Evolutionary conservation across 2,797 vertebrate genomes (phyloP).

Genomic region (Diglossa cyanea): DNA sequence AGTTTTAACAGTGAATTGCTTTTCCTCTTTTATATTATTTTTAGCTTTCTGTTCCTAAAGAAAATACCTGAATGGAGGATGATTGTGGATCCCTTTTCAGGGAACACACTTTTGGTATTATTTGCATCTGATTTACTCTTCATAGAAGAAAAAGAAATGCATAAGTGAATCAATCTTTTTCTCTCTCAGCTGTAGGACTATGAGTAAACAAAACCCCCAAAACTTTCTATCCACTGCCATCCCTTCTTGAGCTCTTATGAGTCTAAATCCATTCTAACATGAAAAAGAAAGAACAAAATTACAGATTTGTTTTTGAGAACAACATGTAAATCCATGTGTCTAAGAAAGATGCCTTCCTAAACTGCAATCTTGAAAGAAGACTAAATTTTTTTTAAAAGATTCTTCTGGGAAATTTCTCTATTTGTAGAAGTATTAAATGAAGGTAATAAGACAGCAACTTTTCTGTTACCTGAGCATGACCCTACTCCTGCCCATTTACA

Average conservation of each 20-base stretch:
- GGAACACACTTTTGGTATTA: not conserved
- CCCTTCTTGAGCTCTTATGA: not conserved
- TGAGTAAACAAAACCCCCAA: rapidly evolving
- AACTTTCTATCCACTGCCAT: not conserved
- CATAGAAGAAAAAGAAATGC: not conserved
- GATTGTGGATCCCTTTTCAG: not conserved
- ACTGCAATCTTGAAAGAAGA: not conserved
- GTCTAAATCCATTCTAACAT: not conserved
- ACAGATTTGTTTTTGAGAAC: not conserved
- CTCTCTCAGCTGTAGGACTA: not conserved
- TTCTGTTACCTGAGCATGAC: not conserved
- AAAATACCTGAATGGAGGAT: not conserved
- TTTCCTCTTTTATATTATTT: not conserved
- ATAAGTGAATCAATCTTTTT: not conserved
- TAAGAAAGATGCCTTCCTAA: not conserved
- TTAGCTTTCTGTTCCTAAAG: not conserved
- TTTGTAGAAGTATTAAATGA: not conserved
- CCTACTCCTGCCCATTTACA: not conserved
- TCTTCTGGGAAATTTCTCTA: not conserved
- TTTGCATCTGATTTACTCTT: not conserved
- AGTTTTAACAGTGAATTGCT: not conserved
- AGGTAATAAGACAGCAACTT: not conserved
- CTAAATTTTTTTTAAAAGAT: too few relatives aligned
- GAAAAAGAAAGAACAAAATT: not conserved
- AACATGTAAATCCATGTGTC: too few relatives aligned